phyloP scores from a whole-genome alignment of 2,113 vertebrate species.

The Cnemophilus loriae region DNA sequence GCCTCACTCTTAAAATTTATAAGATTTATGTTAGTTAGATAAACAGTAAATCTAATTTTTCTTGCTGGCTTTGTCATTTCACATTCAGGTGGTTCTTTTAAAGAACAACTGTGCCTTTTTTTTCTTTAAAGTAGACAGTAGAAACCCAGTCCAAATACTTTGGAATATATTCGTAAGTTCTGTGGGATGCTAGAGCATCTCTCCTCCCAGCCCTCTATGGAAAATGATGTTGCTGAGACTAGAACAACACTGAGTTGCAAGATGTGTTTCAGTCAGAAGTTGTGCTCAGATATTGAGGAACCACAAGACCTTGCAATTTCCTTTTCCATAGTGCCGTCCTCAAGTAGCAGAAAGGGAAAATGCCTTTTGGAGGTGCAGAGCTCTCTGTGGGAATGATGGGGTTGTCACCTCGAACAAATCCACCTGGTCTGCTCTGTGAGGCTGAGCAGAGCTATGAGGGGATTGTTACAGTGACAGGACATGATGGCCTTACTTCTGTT shows the following conservation, averaged over 20 bases:
- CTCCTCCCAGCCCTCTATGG: not conserved
- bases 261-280: not conserved
- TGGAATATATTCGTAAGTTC: not conserved
- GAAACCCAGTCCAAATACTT: not conserved
- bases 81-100: not conserved
- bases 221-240: not conserved
- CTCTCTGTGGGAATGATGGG: not conserved
- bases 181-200: not conserved
- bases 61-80: not conserved
- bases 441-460: not conserved
- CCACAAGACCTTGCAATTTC: not conserved
- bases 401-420: not conserved
- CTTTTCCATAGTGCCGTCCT: not conserved
- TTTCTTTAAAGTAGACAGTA: not conserved
- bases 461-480: not conserved
- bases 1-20: conserved; percentile 23
- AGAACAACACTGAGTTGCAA: not conserved
- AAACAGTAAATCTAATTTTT: conserved; percentile 33
- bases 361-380: not conserved
- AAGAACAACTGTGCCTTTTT: not conserved
- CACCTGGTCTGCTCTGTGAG: not conserved
- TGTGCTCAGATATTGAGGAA: not conserved
- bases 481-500: not conserved
- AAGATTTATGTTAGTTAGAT: conserved; percentile 38
- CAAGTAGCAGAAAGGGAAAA: not conserved